Conservation (phyloP, 92 coral and sea anemone genomes). For the Porites cylindrica region DNA sequence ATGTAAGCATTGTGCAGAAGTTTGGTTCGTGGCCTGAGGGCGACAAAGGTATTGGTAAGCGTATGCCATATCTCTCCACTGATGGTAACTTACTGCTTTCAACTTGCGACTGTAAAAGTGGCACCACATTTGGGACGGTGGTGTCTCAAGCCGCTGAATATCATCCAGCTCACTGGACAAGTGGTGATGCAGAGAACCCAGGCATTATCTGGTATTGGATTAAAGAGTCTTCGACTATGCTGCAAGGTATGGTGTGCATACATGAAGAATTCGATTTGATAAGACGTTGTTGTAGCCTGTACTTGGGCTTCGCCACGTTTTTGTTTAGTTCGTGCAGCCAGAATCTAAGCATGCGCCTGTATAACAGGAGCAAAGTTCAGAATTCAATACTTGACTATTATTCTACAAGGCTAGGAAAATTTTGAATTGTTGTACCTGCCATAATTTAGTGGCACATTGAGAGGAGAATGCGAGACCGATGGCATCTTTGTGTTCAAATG, state of each 20-base stretch:
- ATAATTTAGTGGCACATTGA: no score
- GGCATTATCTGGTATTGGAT: constrained; percentile 98
- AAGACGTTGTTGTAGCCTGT: no score
- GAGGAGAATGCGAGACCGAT: no score
- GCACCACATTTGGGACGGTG: constrained; percentile 84
- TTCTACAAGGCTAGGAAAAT: no score
- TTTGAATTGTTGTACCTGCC: no score
- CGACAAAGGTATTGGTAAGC: constrained; percentile 74
- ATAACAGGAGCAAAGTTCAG: no score
- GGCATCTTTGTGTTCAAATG: no score
- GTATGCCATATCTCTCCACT: constrained; percentile 88
- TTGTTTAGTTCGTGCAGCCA: no score
- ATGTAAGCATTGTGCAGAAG: constrained; percentile 73
- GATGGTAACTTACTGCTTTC: constrained; percentile 76
- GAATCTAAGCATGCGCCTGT: no score
- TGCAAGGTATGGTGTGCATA: constrained; percentile 55
- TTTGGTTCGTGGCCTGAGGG: constrained; percentile 90
- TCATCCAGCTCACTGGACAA: constrained; percentile 85
- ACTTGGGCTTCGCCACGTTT: no score
- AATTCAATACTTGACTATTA: no score
- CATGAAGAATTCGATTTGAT: background rate
- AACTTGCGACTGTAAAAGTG: constrained; percentile 79
- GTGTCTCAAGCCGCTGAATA: constrained; percentile 64
- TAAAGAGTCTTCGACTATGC: constrained; percentile 87
- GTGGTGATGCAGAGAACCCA: constrained; percentile 77